Evolutionary conservation across 1,140 invertebrate species (phyloP).

Genomic region (Sarcophaga peregrina): DNA sequence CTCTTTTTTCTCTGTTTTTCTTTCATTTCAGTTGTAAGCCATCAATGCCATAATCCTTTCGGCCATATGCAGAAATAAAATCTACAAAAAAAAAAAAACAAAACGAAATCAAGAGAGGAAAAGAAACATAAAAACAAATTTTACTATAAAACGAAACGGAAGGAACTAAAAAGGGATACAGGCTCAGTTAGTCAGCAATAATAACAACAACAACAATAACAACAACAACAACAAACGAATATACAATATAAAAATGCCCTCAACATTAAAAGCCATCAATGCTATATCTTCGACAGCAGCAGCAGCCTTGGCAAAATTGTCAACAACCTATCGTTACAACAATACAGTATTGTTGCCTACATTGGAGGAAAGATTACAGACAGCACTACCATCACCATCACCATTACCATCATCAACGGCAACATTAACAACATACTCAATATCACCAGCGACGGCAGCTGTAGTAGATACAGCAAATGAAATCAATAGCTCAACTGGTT

Average conservation of each 20-base stretch:
- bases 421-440: background rate
- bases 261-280: conserved; percentile 32
- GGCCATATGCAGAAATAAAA: conserved; percentile 29
- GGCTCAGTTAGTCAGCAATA: background rate
- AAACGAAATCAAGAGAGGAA: background rate
- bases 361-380: conserved; percentile 19
- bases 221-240: conserved; percentile 9
- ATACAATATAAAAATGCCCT: conserved; percentile 28
- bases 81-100: background rate
- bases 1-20: conserved; percentile 10
- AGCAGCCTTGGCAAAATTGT: background rate
- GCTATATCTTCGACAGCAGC: conserved; percentile 12
- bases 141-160: background rate
- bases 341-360: conserved; percentile 24
- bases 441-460: background rate
- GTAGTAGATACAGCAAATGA: background rate
- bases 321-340: conserved; percentile 31
- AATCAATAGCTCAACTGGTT: conserved; percentile 39
- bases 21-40: conserved; percentile 30
- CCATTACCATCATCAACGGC: background rate
- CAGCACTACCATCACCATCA: background rate
- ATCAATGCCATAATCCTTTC: conserved; percentile 30
- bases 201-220: background rate
- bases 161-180: background rate
- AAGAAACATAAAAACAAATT: background rate